These are phyloP conservation scores for Pituophis catenifer DNA, from an alignment of 2,113 vertebrate species.

Conservation along the genomic window DNA sequence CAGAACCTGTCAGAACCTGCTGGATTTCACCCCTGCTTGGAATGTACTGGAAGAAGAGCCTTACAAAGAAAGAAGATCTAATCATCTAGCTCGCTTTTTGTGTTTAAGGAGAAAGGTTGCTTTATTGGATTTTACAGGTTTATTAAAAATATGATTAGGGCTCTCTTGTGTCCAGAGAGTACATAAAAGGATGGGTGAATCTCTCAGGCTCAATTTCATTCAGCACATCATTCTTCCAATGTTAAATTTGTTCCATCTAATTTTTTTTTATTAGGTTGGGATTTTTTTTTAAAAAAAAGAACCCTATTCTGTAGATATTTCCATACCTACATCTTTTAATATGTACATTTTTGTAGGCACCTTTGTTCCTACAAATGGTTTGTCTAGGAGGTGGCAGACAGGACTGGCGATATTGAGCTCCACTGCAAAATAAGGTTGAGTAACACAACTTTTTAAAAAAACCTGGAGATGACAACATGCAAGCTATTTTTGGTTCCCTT, in stretches of 20 bases:
- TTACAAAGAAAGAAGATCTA: background rate
- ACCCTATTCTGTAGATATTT: background rate
- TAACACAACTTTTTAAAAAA: background rate
- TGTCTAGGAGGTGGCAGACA: background rate
- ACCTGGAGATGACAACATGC: background rate
- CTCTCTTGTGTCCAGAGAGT: background rate
- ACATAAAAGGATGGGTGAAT: background rate
- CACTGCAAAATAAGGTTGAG: background rate
- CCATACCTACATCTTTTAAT: background rate
- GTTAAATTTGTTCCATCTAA: background rate
- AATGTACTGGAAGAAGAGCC: background rate
- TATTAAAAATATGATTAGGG: background rate
- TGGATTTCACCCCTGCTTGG: too few relatives aligned
- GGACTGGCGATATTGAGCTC: background rate
- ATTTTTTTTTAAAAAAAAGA: background rate
- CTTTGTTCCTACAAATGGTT: background rate
- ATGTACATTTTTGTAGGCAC: background rate
- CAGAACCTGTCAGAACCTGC: too few relatives aligned
- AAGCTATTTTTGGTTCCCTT: background rate
- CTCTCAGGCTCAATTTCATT: background rate
- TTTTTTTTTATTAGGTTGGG: background rate
- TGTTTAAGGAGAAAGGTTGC: accelerated
- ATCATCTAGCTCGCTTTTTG: background rate
- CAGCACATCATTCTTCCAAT: background rate
- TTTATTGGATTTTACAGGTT: background rate